phyloP scores from a whole-genome alignment of 1,140 invertebrate genomes.

The Diorhabda carinulata region DNA sequence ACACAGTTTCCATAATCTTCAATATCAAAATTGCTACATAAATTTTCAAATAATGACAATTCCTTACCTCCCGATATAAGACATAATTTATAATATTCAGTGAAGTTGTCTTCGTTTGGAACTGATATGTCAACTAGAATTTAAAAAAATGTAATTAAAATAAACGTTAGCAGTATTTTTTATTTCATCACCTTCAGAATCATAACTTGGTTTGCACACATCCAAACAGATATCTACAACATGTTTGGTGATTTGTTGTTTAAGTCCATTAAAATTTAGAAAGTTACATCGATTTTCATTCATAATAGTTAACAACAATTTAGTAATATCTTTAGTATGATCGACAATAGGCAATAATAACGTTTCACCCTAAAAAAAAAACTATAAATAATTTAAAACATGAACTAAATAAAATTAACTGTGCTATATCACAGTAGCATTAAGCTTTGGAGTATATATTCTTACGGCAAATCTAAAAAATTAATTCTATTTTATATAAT shows the following conservation, averaged over 20 bases:
- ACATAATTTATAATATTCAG: slow-evolving; percentile 18
- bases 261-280: slow-evolving; percentile 28
- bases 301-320: slow-evolving; percentile 21
- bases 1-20: slow-evolving; percentile 30
- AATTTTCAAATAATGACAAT: slow-evolving; percentile 13
- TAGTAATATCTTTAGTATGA: slow-evolving; percentile 10
- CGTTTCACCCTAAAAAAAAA: slow-evolving; percentile 18
- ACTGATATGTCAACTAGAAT: background rate
- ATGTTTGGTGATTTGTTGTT: slow-evolving; percentile 24
- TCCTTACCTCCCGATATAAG: slow-evolving; percentile 4
- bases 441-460: too few species aligned
- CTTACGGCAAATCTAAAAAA: too few species aligned
- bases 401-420: too few species aligned
- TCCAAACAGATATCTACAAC: slow-evolving; percentile 22
- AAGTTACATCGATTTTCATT: slow-evolving; percentile 24
- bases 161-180: background rate
- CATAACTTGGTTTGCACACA: background rate
- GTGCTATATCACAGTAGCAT: too few species aligned
- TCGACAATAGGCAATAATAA: slow-evolving; percentile 7
- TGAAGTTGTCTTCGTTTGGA: slow-evolving; percentile 22
- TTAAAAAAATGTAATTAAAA: background rate
- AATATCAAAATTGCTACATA: slow-evolving; percentile 24
- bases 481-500: too few species aligned
- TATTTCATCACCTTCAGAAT: slow-evolving; percentile 12
- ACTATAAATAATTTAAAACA: background rate